Base-by-base conservation (phyloP, 2,797 vertebrate genomes). In the Arnoldichthys spilopterus region DNA sequence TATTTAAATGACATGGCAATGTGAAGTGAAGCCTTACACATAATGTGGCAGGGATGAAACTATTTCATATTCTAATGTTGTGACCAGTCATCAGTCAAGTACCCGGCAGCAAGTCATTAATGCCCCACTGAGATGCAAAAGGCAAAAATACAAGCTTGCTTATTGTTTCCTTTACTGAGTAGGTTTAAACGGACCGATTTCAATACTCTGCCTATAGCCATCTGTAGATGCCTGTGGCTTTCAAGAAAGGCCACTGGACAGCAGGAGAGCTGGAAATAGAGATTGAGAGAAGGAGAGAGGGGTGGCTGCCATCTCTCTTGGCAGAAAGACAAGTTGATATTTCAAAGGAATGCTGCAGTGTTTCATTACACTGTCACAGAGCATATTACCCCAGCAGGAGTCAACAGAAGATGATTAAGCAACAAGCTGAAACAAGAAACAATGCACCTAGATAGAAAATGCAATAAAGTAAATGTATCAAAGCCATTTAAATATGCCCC, bases 281-380 rank as follows among this genome's bases (percentile, higher is more conserved):
- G 63, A 49, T n/a, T 37, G 30, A 51, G 62, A 13, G 30, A 64
- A 30, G 28, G 56, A 51, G 74, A 69, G 74, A 67, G 67, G 6
- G 49, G 69, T 64, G 43, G 74, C 78, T 67, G 56, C 71, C 78
- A 68, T 77, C 74, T 80, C 74, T 68, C 59, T 77, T 77, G 82
- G 82, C 82, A 77, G 72, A 80, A 77, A 74, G 78, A 83, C 82
- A 83, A 81, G 82, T 67, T 79, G 81, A 79, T 83, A 83, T 82
- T 78, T 80, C 71, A 71, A 61, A 74, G 49, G 72, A 82, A 79
- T 79, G 68, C 76, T 58, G 78, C 83, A 78, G 75, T 74, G 71
- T 70, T 85, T 54, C 67, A 71, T 80, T 78, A 78, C 43, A 64
- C 73, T 67, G 81, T 78, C 78, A 76, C 37, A 32, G 64, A 79